Evolutionary conservation across 1,140 invertebrate species (phyloP), one percentile per base, ranked within the genome.

Genomic region (Mizuhopecten yessoensis): DNA sequence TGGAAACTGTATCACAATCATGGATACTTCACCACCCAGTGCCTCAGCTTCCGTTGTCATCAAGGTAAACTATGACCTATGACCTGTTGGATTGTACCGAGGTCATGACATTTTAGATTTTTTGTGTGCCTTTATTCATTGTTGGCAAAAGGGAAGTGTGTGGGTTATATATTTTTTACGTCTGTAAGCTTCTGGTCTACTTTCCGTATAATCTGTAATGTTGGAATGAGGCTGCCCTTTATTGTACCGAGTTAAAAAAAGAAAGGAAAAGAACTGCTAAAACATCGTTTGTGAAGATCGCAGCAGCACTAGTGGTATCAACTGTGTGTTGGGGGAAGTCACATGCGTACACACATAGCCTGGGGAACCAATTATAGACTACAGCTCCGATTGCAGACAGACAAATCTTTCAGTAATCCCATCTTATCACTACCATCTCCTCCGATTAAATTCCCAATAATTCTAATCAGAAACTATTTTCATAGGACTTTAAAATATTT

Each of bases 1-100:
- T 86, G 93, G 92, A 57, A 89, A 92, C 89, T 95, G 94, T 87
- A 94, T 95, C 42, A 91, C 91, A 49, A 95, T 95, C 88, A 92
- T 94, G 23, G 91, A 91, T 33, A 93, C 94, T 57, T 92, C 94
- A 7, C 94, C 94, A 7, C 92, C 91, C 75, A 93, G 92, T 33
- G 93, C 92, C 9, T 94, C 94, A 2, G 94, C 94, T 57, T 93
- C 92, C 36, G 91, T 91, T 2, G 92, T 92, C 3, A 90, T 91
- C 39, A 92, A 94, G 91, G 94, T 95, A 89, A 11, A 9, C 13
- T 87, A 34, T 39, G 34, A 34, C 36, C 36, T 39, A 13, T 86
- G 34, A 86, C 23, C 23, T 86, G 15, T 9, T 34, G 33, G 33
- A 29, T 34, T 33, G 34, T 87, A 87, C 3, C n/a, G 13, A 33